Conservation (phyloP, 2,888 invertebrate species). For the Aphodius granarius region DNA sequence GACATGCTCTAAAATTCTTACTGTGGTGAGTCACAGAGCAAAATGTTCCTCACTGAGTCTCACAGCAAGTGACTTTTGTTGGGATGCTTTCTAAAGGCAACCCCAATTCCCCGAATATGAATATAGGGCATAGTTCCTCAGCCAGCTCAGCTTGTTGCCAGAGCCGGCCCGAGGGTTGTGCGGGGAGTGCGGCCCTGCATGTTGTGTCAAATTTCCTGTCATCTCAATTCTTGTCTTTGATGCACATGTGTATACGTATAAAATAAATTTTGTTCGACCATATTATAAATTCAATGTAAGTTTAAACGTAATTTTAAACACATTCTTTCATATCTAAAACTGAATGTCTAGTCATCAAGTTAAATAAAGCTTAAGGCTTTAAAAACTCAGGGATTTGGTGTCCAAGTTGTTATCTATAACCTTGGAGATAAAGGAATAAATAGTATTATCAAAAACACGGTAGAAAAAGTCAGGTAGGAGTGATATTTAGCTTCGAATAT, state of each 20-base stretch:
- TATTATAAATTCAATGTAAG: too few relatives aligned
- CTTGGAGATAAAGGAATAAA: not conserved
- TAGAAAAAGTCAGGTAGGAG: not conserved
- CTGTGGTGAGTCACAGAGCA: not conserved
- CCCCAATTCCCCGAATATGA: not conserved
- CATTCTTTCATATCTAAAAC: not conserved
- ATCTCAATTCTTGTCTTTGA: not conserved
- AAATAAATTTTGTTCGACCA: too few relatives aligned
- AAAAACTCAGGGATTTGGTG: too few relatives aligned
- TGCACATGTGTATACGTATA: not conserved
- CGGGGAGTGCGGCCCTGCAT: too few relatives aligned
- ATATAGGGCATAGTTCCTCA: not conserved
- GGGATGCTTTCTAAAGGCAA: not conserved
- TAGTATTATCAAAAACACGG: not conserved
- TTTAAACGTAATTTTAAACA: not conserved
- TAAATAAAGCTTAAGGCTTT: not conserved
- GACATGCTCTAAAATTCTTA: not conserved
- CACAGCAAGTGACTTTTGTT: not conserved
- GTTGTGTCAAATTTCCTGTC: too few relatives aligned
- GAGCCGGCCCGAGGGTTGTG: too few relatives aligned
- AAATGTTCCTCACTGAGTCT: not conserved
- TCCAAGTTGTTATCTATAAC: not conserved
- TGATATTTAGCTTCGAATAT: not conserved
- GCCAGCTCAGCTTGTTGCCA: too few relatives aligned
- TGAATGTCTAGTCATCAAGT: not conserved